Base-by-base conservation (phyloP, 2,888 invertebrate species). In the Ophioninae sp. region DNA sequence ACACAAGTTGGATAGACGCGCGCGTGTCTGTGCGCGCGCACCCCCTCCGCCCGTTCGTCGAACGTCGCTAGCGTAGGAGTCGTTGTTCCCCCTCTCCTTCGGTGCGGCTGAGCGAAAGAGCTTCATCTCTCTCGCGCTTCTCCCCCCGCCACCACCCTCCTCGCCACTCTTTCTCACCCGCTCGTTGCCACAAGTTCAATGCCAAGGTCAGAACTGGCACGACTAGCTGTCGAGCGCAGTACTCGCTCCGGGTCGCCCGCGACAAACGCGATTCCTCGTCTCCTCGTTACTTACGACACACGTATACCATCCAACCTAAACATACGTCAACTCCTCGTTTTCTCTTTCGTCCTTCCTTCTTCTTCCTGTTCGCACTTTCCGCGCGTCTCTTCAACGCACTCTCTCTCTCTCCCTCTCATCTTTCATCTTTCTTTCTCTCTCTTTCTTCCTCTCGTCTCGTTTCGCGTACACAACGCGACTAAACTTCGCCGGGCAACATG, bases 171-270 rank as follows among this genome's bases (percentile, higher is more conserved):
- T 86, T 61, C 72, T 76, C 79, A 62, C 74, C 72, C 76, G 73
- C 76, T 82, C 80, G 62, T 80, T 79, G 78, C 88, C 87, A 82
- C 92, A 92, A 92, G 92, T 92, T 92, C 92, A 92, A 92, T 92
- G 92, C 92, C 92, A 92, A 92, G 92, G 92, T 92, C 92, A 92
- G 88, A 90, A 90, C 89, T 88, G 89, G 88, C 89, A 88, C 89
- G 91, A 89, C 90, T 88, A 86, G 88, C 87, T 89, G 90, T 89
- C 89, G 90, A 89, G 89, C 89, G 91, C 88, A 85, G 86, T 89
- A 89, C 89, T 89, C 89, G 90, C 83, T 89, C 88, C 86, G 86
- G 86, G 86, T 85, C 87, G 87, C 73, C 82, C 79, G 87, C 85
- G 83, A 50, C 50, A 50, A 87, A 85, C 87, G 85, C 85, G 85